These are phyloP conservation scores for Drosophila arizonae DNA, from an alignment of 1,140 invertebrate species.

Conservation along the genomic window DNA sequence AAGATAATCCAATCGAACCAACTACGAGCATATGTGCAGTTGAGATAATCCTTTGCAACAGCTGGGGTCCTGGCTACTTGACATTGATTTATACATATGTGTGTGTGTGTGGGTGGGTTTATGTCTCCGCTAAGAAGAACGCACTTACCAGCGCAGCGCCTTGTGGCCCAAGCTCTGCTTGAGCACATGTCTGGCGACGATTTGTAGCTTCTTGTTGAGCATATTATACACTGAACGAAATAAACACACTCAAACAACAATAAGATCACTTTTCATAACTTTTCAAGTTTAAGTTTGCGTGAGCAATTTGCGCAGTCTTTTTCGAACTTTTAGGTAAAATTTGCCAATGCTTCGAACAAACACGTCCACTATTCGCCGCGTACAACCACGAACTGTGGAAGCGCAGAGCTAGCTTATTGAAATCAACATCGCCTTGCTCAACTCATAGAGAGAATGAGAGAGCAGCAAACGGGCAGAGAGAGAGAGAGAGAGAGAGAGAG, in stretches of 20 bases:
- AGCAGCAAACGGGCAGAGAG: not conserved
- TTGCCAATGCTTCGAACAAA: not conserved
- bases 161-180: conserved; percentile 23
- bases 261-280: conserved; percentile 9
- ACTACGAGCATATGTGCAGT: not conserved
- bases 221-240: conserved; percentile 26
- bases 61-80: not conserved
- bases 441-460: not conserved
- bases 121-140: conserved; percentile 17
- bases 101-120: conserved; percentile 3
- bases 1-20: no score
- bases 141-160: conserved; percentile 49
- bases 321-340: not conserved
- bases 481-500: not conserved
- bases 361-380: conserved; percentile 46
- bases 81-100: not conserved
- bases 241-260: conserved; percentile 5
- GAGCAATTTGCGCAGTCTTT: not conserved
- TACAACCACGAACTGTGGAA: conserved; percentile 37
- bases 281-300: not conserved
- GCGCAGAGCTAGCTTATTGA: conserved; percentile 3
- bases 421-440: not conserved
- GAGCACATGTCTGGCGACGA: conserved; percentile 39
- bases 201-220: conserved; percentile 56
- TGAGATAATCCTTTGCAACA: not conserved